Conservation (phyloP, 2,797 vertebrate genomes). For the Micrastur ruficollis region DNA sequence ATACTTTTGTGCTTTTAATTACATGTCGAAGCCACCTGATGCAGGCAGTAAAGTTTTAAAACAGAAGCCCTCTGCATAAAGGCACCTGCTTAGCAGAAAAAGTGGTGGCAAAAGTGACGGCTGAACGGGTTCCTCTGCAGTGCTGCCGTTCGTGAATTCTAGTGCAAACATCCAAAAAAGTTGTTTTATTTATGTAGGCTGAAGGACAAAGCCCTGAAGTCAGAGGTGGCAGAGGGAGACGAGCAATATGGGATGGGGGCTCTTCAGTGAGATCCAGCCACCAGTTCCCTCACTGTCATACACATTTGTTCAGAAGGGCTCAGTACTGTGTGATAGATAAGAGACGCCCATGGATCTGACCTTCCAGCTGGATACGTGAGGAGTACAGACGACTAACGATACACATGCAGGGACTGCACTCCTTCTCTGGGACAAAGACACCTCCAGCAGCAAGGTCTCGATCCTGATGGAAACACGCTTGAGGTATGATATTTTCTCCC, state of each 20-base stretch:
- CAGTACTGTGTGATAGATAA: not conserved
- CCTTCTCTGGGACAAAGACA: not conserved
- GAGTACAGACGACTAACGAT: not conserved
- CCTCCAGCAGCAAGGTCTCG: not conserved
- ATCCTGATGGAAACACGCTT: not conserved
- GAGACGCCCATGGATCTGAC: fast-evolving
- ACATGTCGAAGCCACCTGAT: not conserved
- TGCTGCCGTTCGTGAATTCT: not conserved
- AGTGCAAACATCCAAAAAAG: not conserved
- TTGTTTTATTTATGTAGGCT: not conserved
- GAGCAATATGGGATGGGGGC: fast-evolving
- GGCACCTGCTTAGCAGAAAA: not conserved
- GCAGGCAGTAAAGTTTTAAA: not conserved
- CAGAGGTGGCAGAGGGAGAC: not conserved
- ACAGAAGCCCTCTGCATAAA: not conserved
- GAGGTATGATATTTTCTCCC: not conserved
- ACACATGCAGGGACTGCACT: not conserved
- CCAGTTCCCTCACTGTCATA: not conserved
- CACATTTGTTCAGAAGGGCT: not conserved
- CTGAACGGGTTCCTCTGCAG: not conserved
- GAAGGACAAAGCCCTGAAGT: not conserved
- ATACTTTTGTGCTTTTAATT: not conserved
- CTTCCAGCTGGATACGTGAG: not conserved
- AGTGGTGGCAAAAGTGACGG: not conserved
- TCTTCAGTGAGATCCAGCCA: not conserved